These are phyloP conservation scores for Pipistrellus nathusii DNA, from an alignment of 2,797 vertebrate genomes.

Conservation along the genomic window DNA sequence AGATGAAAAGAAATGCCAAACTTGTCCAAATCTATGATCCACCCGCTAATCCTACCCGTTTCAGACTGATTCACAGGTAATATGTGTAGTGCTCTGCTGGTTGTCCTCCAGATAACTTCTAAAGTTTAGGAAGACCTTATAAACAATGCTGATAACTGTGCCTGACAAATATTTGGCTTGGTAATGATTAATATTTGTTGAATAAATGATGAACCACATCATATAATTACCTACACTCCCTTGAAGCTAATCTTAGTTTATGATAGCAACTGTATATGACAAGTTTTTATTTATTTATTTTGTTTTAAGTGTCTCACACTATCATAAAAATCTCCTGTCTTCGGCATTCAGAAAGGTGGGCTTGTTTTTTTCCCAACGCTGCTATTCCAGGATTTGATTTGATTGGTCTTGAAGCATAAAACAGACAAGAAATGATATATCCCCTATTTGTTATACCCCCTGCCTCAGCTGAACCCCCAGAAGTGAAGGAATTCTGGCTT, in stretches of 20 bases:
- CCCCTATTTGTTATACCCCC: neutral
- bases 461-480: neutral
- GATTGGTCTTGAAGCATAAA: neutral
- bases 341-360: neutral
- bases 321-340: conserved; percentile 23
- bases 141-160: neutral
- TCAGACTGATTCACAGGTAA: neutral
- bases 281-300: neutral
- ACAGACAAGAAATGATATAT: neutral
- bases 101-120: neutral
- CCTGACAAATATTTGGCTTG: neutral
- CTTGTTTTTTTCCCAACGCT: neutral
- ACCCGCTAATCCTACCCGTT: neutral
- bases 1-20: neutral
- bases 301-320: neutral
- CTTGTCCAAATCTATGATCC: neutral
- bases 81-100: neutral
- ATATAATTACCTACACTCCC: neutral
- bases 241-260: conserved; percentile 19
- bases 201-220: neutral
- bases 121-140: neutral
- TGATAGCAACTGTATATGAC: neutral
- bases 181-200: conserved; percentile 20
- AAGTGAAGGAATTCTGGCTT: conserved; percentile 16
- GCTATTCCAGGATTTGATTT: conserved; percentile 22